Evolutionary conservation across 2,797 vertebrate species (phyloP), one percentile per base, ranked within the genome.

Genomic region (Takifugu ocellatus): DNA sequence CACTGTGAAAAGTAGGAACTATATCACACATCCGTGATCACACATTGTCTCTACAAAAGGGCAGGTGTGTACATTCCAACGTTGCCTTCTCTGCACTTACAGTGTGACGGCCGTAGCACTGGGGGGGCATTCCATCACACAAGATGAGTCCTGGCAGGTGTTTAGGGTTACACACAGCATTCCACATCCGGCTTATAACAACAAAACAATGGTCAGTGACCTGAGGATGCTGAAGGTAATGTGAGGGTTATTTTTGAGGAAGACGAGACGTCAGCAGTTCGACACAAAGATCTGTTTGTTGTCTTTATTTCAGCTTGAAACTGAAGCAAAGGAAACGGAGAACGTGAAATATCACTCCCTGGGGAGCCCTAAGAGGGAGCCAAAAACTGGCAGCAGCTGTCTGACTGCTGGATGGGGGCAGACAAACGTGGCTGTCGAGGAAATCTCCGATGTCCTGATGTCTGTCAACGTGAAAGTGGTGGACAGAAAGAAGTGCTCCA

Each of bases 221-320:
- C n/a, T n/a, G n/a, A n/a, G n/a, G 88, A 62, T 91, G 64, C 59
- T 91, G 16, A 82, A 88, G 89, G 89, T 90, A 63, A 77, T 63
- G 9, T 5, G 1, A 50, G 3, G 12, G 36, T 39, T 1, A 1
- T 14, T 14, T 11, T 12, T 3, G 2, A 39, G 4, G 12, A 39
- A 14, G 36, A 39, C 2, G 36, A 39, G 33, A 0, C 36, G 36
- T 4, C 12, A 3, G 12, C 36, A 39, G 12, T 3, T 0, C 4
- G 36, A 39, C 36, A 39, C 36, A 39, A 39, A 39, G 11, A 14
- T 14, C 36, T 12, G 3, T 39, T 14, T 39, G 24, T 56, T 61
- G 36, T 59, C 56, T 49, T 15, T 15, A 56, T 81, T 74, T 57
- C 75, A 91, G 90, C 70, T 91, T 2, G 5, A 70, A 1, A 77